Evolutionary conservation across 2,797 vertebrate genomes (phyloP).

Genomic region (Lophotriccus pileatus): DNA sequence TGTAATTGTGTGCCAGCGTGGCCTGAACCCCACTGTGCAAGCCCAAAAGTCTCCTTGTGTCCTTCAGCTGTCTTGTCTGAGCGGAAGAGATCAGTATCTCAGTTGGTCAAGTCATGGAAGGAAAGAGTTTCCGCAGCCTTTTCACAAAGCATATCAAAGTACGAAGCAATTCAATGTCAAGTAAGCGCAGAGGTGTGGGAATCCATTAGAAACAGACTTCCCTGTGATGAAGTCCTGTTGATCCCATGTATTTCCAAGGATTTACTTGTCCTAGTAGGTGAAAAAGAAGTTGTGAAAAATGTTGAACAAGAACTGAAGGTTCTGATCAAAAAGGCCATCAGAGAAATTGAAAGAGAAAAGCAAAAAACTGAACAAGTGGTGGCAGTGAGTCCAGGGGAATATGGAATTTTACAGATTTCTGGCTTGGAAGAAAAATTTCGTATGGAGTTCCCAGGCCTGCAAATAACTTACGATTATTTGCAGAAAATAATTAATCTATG

Average conservation of each 20-base stretch:
- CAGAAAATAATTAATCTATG: conserved; percentile 64
- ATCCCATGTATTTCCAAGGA: conserved; percentile 30
- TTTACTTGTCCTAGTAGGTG: conserved; percentile 75
- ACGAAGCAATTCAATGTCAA: conserved; percentile 44
- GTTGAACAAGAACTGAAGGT: conserved; percentile 63
- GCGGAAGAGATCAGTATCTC: conserved; percentile 58
- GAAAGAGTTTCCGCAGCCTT: conserved; percentile 57
- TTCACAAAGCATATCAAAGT: conserved; percentile 69
- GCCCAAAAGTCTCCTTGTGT: conserved; percentile 64
- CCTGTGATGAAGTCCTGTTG: conserved; percentile 58
- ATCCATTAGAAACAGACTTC: conserved; percentile 46
- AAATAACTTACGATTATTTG: conserved; percentile 58
- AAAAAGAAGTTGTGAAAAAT: conserved; percentile 60
- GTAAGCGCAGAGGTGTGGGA: conserved; percentile 70
- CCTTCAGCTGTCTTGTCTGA: conserved; percentile 73
- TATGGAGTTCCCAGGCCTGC: conserved; percentile 68
- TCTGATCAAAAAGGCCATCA: conserved; percentile 51
- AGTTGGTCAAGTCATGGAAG: conserved; percentile 76
- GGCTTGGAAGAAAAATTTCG: conserved; percentile 50
- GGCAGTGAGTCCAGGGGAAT: conserved; percentile 44
- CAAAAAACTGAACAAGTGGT: conserved; percentile 66
- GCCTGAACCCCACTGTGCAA: not conserved
- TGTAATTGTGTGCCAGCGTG: conserved; percentile 76
- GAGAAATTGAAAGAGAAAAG: conserved; percentile 73
- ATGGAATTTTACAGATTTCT: conserved; percentile 73